These are phyloP conservation scores for Benitochromis conjunctus DNA, from an alignment of 2,113 vertebrate genomes.

Conservation along the genomic window DNA sequence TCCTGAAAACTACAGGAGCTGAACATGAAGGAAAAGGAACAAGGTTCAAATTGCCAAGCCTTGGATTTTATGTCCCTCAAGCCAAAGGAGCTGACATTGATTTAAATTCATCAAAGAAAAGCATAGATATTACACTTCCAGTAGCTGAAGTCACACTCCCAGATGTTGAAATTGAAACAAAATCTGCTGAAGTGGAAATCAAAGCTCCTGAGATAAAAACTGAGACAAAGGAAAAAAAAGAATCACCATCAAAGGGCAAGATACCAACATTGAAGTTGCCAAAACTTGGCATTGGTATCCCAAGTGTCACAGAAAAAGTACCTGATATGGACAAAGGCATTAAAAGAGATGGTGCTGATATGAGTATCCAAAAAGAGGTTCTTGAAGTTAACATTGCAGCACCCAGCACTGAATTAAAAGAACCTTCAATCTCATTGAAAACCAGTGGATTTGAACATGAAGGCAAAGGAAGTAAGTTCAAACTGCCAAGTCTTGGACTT, in stretches of 20 bases:
- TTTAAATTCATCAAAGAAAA: background rate
- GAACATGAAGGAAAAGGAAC: background rate
- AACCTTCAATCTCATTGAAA: background rate
- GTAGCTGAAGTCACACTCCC: background rate
- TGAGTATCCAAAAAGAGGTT: background rate
- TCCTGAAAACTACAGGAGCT: background rate
- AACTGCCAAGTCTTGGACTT: constrained; percentile 24
- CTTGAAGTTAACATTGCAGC: background rate
- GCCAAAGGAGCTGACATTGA: background rate
- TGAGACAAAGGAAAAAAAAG: background rate
- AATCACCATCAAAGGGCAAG: background rate
- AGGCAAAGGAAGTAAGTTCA: background rate
- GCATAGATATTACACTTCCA: background rate
- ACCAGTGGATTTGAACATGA: background rate
- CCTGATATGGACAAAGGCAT: background rate
- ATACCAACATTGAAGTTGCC: constrained; percentile 30
- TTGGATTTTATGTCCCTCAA: constrained; percentile 23
- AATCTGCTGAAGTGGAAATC: background rate
- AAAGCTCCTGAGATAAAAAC: background rate
- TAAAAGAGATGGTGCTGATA: background rate
- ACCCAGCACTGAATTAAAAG: background rate
- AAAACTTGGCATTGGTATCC: constrained; percentile 13
- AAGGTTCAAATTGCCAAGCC: constrained; percentile 5
- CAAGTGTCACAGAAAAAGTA: constrained; percentile 2
- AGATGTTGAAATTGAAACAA: background rate